phyloP scores from a whole-genome alignment of 2,113 vertebrate species.

The Thunnus maccoyii region DNA sequence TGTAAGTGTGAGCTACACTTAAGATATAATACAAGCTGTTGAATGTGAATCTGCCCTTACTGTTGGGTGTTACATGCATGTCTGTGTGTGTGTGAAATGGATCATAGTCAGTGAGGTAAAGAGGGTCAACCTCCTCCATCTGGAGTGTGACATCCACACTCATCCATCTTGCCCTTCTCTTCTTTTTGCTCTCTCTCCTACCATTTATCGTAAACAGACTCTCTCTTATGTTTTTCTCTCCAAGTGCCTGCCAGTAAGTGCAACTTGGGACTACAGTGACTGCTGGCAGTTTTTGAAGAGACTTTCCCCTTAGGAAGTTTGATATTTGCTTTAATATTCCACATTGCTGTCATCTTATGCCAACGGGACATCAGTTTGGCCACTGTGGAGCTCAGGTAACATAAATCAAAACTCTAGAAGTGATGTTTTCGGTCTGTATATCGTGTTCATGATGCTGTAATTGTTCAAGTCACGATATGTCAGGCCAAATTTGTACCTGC shows the following conservation, averaged over 20 bases:
- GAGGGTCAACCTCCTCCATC: constrained; percentile 41
- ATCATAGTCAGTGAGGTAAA: constrained; percentile 37
- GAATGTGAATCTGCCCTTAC: neutral
- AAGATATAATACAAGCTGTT: neutral
- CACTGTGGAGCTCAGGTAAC: neutral
- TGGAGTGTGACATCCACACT: constrained; percentile 36
- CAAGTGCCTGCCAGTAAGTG: constrained; percentile 10
- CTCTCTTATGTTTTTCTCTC: constrained; percentile 19
- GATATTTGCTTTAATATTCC: neutral
- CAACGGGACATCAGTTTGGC: neutral
- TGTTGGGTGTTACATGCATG: neutral
- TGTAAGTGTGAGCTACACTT: neutral
- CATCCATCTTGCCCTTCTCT: neutral
- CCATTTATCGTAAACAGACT: constrained; percentile 16
- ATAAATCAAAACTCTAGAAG: neutral
- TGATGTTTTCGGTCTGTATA: no score
- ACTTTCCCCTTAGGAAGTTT: constrained; percentile 19
- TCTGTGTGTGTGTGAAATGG: neutral
- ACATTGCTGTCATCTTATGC: neutral
- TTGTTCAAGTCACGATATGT: no score
- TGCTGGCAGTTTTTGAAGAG: constrained; percentile 20
- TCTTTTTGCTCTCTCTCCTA: neutral
- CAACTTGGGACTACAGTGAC: constrained; percentile 17
- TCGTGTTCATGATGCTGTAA: no score
- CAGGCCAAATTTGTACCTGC: neutral